Percentiles rank a stretch among this genome's conserved stretches.
Evolutionary conservation across 2,797 vertebrate species (phyloP).

Genomic region (Vespertilio murinus): DNA sequence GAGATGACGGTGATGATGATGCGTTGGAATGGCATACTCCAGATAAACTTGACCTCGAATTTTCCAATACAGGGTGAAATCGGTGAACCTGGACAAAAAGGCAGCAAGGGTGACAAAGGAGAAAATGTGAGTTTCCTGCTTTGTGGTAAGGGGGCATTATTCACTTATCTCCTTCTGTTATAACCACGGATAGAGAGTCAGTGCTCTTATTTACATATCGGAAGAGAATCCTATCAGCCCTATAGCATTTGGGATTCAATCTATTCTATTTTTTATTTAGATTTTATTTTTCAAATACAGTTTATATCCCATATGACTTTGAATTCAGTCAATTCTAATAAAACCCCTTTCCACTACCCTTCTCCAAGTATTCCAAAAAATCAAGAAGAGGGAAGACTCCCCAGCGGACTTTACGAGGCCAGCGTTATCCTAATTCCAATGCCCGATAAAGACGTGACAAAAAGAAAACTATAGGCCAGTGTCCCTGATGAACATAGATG

Average conservation of each 20-base stretch:
- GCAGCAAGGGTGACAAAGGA: slow-evolving; percentile 98
- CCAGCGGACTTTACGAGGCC: neutral
- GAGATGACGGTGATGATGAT: neutral
- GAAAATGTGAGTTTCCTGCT: slow-evolving; percentile 90
- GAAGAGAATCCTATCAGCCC: neutral
- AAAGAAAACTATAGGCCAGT: neutral
- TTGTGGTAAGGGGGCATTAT: neutral
- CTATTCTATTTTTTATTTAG: neutral
- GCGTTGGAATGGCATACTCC: neutral
- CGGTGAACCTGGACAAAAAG: slow-evolving; percentile 97
- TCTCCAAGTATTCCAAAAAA: neutral
- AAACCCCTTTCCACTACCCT: neutral
- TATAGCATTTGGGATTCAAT: neutral
- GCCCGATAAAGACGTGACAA: neutral
- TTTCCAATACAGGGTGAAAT: slow-evolving; percentile 93
- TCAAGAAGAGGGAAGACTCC: neutral
- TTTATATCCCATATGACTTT: neutral
- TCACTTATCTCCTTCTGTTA: neutral
- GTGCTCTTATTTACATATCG: neutral
- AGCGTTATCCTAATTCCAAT: neutral
- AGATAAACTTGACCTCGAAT: slow-evolving; percentile 76
- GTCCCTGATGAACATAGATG: neutral
- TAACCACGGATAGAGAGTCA: neutral
- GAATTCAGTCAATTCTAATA: neutral
- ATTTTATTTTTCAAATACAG: neutral